Percentiles rank a stretch among this genome's conserved stretches.
Evolutionary conservation across 2,888 invertebrate genomes (phyloP).

Genomic region (Conus canariensis): DNA sequence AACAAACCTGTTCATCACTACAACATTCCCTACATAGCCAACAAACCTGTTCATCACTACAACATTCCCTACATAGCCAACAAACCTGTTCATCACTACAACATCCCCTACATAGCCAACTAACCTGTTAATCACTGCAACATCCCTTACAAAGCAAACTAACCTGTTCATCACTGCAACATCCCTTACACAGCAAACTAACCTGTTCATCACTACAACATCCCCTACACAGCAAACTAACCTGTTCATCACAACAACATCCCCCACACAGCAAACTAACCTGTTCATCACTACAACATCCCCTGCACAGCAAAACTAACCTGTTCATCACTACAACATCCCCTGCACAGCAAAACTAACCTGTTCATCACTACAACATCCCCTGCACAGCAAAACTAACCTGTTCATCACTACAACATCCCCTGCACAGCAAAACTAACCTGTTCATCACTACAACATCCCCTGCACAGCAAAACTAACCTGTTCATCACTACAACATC

Average conservation of each 20-base stretch:
- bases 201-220: too few relatives aligned
- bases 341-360: background rate
- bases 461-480: too few relatives aligned
- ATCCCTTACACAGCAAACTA: too few relatives aligned
- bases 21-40: too few relatives aligned
- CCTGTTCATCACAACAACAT: constrained; percentile 11
- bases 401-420: background rate
- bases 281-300: background rate
- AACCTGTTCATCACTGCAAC: constrained; percentile 21
- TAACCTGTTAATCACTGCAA: constrained; percentile 21
- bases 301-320: background rate
- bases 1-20: constrained; percentile 25
- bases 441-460: constrained; percentile 3
- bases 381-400: background rate
- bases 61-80: too few relatives aligned
- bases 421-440: background rate
- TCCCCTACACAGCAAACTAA: background rate
- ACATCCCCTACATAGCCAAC: background rate
- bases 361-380: background rate
- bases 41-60: constrained; percentile 28
- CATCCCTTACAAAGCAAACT: background rate
- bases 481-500: too few relatives aligned
- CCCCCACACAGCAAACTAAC: background rate
- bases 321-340: background rate
- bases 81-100: constrained; percentile 25